A percentile compares a stretch with the other conserved stretches of the same genome.
Conservation (phyloP, 2,113 vertebrate species). For the Embiotoca jacksoni region DNA sequence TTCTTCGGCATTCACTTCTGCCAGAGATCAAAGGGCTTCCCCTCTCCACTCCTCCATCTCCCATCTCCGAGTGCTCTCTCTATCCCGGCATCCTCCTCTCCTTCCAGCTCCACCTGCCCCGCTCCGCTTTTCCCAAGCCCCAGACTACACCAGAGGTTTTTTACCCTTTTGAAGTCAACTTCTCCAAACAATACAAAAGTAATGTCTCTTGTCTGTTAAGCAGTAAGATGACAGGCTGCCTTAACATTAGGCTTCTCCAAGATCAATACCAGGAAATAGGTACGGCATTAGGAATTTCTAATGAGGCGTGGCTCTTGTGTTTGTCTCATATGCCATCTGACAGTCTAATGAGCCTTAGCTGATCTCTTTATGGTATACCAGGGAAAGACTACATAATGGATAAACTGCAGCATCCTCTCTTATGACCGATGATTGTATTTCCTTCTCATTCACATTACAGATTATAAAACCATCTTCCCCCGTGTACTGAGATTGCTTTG, state of each 20-base stretch:
- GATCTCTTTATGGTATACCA: slow-evolving; percentile 58
- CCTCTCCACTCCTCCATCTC: slow-evolving; percentile 71
- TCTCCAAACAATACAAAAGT: slow-evolving; percentile 77
- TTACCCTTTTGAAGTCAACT: slow-evolving; percentile 79
- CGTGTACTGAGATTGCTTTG: slow-evolving; percentile 27
- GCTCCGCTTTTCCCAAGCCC: slow-evolving; percentile 66
- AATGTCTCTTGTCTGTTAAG: slow-evolving; percentile 63
- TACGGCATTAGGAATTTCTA: slow-evolving; percentile 60
- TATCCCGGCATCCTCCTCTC: slow-evolving; percentile 51
- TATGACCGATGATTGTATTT: slow-evolving; percentile 61
- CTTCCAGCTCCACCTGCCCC: slow-evolving; percentile 60
- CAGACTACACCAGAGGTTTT: slow-evolving; percentile 67
- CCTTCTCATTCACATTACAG: slow-evolving; percentile 71
- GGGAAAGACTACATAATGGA: slow-evolving; percentile 58
- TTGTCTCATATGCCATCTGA: slow-evolving; percentile 60
- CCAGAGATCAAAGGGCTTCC: slow-evolving; percentile 85
- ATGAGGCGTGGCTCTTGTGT: slow-evolving; percentile 21
- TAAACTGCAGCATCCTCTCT: slow-evolving; percentile 47
- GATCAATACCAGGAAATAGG: slow-evolving; percentile 74
- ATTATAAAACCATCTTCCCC: slow-evolving; percentile 50
- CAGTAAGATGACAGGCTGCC: slow-evolving; percentile 58
- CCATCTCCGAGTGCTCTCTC: slow-evolving; percentile 61
- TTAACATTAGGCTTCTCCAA: slow-evolving; percentile 49
- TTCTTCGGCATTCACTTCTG: slow-evolving; percentile 73
- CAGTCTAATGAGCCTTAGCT: slow-evolving; percentile 63